Percentiles rank a stretch among this genome's conserved stretches.
phyloP scores from a whole-genome alignment of 2,888 invertebrate genomes.

The Trichopoda pennipes region DNA sequence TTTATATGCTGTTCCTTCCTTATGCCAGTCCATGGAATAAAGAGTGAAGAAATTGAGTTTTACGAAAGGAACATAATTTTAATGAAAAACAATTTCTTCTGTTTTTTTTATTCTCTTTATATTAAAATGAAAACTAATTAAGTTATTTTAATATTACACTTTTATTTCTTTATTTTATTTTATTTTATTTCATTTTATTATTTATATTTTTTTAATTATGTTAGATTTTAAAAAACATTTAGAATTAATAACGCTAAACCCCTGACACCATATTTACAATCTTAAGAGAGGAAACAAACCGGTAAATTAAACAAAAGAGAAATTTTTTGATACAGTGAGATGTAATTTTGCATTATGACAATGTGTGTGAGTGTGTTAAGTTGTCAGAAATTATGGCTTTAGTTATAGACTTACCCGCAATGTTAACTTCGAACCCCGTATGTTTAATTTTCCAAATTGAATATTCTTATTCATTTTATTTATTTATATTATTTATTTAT shows the following conservation, averaged over 20 bases:
- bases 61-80: no score
- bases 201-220: constrained; percentile 53
- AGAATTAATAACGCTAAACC: constrained; percentile 69
- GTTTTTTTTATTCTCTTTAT: no score
- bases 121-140: no score
- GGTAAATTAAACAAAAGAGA: background rate
- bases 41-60: no score
- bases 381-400: no score
- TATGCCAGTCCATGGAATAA: no score
- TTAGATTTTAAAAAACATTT: constrained; percentile 65
- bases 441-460: constrained; percentile 62
- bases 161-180: constrained; percentile 42
- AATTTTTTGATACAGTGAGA: constrained; percentile 7
- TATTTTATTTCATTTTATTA: constrained; percentile 34
- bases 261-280: constrained; percentile 66
- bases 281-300: constrained; percentile 2
- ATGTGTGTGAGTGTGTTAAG: no score
- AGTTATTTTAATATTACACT: constrained; percentile 37
- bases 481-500: no score
- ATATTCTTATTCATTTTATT: constrained; percentile 6
- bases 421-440: constrained; percentile 81
- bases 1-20: no score
- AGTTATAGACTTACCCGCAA: constrained; percentile 71
- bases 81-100: no score
- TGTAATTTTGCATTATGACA: background rate